Evolutionary conservation across 2,888 invertebrate species (phyloP), one percentile per base, ranked within the genome.

Genomic region (Synanthedon vespiformis): DNA sequence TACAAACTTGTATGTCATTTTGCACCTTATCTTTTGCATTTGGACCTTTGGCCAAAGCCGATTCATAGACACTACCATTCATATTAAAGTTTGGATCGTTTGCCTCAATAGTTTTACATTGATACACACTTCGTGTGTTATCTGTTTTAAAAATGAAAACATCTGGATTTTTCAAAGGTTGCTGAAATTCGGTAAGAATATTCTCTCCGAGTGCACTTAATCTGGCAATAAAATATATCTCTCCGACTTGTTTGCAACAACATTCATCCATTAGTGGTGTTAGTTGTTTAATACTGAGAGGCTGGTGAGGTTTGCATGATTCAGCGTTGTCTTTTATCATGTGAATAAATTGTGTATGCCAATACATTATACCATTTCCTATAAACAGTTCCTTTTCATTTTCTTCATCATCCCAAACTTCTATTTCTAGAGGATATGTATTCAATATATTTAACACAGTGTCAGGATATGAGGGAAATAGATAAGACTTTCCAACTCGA

Each of bases 401-500:
- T 52, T 73, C 73, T 52, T 84, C 81, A 51, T 87, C 88, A 18
- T 85, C 80, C 74, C 79, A 85, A 8, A 90, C 72, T 58, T 80
- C 79, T 40, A 90, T 70, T 64, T 87, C 81, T 50, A 90, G 60
- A n/a, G 89, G 89, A 59, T 81, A 84, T 51, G 77, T 78, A 47
- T 75, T 77, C 4, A 90, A 65, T 40, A 76, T 77, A 58, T 77
- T 68, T 1, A 85, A 67, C 12, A 90, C 66, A 2, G 81, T 80
- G 47, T 86, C 82, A 4, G 89, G 77, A 52, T 79, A 84, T 18
- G 82, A 80, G 5, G 89, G 77, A 52, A 90, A 90, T 16, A 90
- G 60, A 61, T 79, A 84, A 1, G 90, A 89, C 79, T 89, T 89
- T 74, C 90, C 77, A 55, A 82, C 68, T 83, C 88, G 68, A 68